phyloP scores from a whole-genome alignment of 2,888 invertebrate genomes.

The Drosophila yooni region DNA sequence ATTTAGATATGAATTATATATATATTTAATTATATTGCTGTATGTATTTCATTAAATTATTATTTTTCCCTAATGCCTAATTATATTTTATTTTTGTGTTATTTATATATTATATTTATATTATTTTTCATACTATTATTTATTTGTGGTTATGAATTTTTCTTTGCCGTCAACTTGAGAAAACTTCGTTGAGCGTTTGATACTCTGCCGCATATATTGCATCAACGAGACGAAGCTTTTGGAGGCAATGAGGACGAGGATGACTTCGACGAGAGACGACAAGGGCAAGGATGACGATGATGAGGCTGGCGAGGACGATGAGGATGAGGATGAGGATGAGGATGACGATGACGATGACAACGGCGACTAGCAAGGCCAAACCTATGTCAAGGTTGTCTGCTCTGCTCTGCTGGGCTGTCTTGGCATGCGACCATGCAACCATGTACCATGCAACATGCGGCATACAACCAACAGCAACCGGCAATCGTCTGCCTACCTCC shows the following conservation, averaged over 20 bases:
- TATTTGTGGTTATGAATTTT: background rate
- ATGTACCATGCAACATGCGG: background rate
- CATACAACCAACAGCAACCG: background rate
- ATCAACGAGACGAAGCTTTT: background rate
- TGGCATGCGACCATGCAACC: constrained; percentile 12
- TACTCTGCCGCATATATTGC: background rate
- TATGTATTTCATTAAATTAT: background rate
- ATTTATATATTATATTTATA: background rate
- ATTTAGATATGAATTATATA: background rate
- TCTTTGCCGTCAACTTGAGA: background rate
- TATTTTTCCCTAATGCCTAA: background rate
- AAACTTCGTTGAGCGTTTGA: background rate
- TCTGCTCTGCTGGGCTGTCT: constrained; percentile 13
- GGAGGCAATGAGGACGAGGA: background rate
- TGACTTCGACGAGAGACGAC: background rate
- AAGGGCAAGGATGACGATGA: background rate
- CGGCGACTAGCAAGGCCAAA: constrained; percentile 44
- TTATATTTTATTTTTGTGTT: background rate
- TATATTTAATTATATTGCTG: background rate
- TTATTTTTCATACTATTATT: background rate
- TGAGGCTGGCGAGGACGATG: background rate
- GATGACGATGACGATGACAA: constrained; percentile 5
- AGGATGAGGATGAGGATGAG: constrained; percentile 17
- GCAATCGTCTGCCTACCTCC: background rate
- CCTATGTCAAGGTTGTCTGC: constrained; percentile 56